Evolutionary conservation across 1,140 invertebrate species (phyloP).

Genomic region (Halesus radiatus): DNA sequence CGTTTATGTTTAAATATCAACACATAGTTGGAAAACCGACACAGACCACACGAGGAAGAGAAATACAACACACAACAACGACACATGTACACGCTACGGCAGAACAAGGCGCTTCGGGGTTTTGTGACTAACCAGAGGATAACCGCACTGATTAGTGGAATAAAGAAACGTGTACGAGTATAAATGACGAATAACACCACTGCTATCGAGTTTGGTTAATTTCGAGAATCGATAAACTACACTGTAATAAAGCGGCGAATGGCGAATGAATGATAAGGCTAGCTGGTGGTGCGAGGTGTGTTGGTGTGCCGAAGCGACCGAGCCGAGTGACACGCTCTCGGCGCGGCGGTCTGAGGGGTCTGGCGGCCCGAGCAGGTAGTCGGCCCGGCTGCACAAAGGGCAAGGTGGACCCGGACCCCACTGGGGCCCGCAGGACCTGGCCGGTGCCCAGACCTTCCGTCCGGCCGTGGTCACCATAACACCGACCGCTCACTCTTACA

Average conservation of each 20-base stretch:
- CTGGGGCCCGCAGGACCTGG: not conserved
- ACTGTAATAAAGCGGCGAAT: not conserved
- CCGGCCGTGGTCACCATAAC: too few relatives aligned
- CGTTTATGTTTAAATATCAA: too few relatives aligned
- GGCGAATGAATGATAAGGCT: not conserved
- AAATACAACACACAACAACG: not conserved
- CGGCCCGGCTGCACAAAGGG: conserved; percentile 28
- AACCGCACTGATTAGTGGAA: too few relatives aligned
- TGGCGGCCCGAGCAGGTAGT: conserved; percentile 18
- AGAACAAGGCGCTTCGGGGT: not conserved
- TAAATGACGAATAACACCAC: too few relatives aligned
- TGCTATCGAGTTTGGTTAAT: too few relatives aligned
- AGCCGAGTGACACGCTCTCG: conserved; percentile 16
- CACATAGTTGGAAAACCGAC: not conserved
- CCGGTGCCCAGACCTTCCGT: not conserved
- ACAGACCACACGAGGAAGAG: conserved; percentile 14
- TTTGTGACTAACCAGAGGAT: too few relatives aligned
- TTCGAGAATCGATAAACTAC: not conserved
- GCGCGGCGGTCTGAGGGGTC: not conserved
- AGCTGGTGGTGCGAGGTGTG: not conserved
- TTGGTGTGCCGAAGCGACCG: conserved; percentile 22
- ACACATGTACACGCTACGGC: not conserved
- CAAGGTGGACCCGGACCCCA: conserved; percentile 12
- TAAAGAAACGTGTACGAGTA: too few relatives aligned
- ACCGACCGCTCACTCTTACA: too few relatives aligned